phyloP scores from a whole-genome alignment of 2,888 invertebrate genomes.

The Bellardia bayeri region DNA sequence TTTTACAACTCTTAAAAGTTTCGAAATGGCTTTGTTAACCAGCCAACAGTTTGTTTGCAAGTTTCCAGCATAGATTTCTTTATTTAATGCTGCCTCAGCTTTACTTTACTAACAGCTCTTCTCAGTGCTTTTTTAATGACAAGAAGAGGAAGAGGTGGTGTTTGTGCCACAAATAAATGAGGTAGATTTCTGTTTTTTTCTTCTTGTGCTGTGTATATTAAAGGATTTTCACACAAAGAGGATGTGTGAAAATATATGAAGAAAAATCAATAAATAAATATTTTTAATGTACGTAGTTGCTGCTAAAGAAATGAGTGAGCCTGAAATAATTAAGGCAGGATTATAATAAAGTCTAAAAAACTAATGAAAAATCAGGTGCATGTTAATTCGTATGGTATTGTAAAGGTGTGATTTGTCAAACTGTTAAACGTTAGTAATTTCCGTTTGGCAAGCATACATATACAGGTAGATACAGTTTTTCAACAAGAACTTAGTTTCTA shows the following conservation, averaged over 20 bases:
- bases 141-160: background rate
- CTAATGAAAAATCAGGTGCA: no score
- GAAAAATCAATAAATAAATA: slow-evolving; percentile 59
- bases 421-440: no score
- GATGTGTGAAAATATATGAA: slow-evolving; percentile 45
- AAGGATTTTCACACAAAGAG: slow-evolving; percentile 49
- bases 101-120: slow-evolving; percentile 25
- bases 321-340: background rate
- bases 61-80: slow-evolving; percentile 38
- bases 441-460: no score
- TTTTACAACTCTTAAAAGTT: background rate
- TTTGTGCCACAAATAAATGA: slow-evolving; percentile 52
- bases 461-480: no score
- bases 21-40: slow-evolving; percentile 4
- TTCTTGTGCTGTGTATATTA: slow-evolving; percentile 24
- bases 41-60: slow-evolving; percentile 26
- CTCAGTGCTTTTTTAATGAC: background rate
- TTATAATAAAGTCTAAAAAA: no score
- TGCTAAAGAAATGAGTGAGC: background rate
- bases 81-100: slow-evolving; percentile 45
- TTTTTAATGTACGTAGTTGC: slow-evolving; percentile 10
- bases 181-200: slow-evolving; percentile 39
- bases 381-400: no score
- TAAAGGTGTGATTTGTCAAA: no score
- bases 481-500: no score